phyloP scores from a whole-genome alignment of 2,888 invertebrate species.

The Prosopocoilus inquinatus region DNA sequence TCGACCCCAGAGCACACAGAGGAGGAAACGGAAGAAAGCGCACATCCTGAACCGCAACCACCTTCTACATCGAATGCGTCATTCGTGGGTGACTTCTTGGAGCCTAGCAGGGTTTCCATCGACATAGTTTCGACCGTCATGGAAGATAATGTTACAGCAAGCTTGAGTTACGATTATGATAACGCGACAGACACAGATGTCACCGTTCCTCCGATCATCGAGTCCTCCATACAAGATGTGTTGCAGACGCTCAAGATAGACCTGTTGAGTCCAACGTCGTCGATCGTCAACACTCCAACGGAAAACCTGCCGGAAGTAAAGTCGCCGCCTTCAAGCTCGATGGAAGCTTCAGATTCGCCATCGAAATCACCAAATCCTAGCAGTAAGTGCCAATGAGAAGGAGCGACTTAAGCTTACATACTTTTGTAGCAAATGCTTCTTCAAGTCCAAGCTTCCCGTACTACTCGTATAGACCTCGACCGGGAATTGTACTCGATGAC shows the following conservation, averaged over 20 bases:
- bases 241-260: slow-evolving; percentile 38
- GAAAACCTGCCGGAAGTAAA: slow-evolving; percentile 44
- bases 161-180: slow-evolving; percentile 5
- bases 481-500: slow-evolving; percentile 84
- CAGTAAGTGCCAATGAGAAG: neutral
- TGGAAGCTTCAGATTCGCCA: slow-evolving; percentile 29
- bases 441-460: slow-evolving; percentile 51
- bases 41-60: slow-evolving; percentile 12
- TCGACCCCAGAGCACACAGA: neutral
- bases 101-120: slow-evolving; percentile 1
- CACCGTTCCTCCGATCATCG: slow-evolving; percentile 41
- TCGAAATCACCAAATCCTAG: slow-evolving; percentile 21
- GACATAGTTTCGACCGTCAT: slow-evolving; percentile 9
- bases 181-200: slow-evolving; percentile 3
- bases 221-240: slow-evolving; percentile 50
- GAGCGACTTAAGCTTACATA: no score
- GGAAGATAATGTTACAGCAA: slow-evolving; percentile 8
- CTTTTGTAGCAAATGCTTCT: neutral
- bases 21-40: slow-evolving; percentile 2
- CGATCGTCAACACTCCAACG: slow-evolving; percentile 46
- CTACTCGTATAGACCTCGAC: slow-evolving; percentile 71
- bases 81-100: neutral
- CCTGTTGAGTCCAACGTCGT: slow-evolving; percentile 27
- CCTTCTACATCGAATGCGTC: neutral
- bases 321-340: slow-evolving; percentile 20